phyloP scores from a whole-genome alignment of 92 coral and sea anemone genomes.

The Metridium senile region DNA sequence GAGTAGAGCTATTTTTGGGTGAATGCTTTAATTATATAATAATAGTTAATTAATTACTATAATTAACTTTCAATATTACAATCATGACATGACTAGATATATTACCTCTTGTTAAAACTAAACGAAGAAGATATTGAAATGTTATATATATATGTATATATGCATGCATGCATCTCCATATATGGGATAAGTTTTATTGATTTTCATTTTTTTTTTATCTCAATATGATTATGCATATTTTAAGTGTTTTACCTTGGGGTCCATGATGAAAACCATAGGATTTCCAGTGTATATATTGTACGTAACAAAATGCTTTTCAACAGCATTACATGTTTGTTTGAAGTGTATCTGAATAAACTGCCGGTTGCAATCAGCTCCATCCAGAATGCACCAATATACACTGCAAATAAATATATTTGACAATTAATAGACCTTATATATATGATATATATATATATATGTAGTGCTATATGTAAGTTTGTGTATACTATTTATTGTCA shows the following conservation, averaged over 20 bases:
- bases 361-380: conserved; percentile 31
- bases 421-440: too few species aligned
- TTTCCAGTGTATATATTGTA: conserved; percentile 14
- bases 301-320: neutral
- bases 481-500: too few species aligned
- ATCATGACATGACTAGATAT: neutral
- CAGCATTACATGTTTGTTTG: neutral
- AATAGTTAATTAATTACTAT: neutral
- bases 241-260: conserved; percentile 22
- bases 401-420: too few species aligned
- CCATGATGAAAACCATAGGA: conserved; percentile 36
- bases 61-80: neutral
- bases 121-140: neutral
- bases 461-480: too few species aligned
- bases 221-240: too few species aligned
- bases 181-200: neutral
- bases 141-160: too few species aligned
- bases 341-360: conserved; percentile 25
- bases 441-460: too few species aligned
- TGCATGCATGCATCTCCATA: too few species aligned
- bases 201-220: neutral
- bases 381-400: conserved; percentile 31
- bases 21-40: neutral
- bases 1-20: neutral
- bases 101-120: neutral